Percentiles rank a stretch among this genome's conserved stretches.
Conservation (phyloP, 2,797 vertebrate species). For the Rhynchotus rufescens region DNA sequence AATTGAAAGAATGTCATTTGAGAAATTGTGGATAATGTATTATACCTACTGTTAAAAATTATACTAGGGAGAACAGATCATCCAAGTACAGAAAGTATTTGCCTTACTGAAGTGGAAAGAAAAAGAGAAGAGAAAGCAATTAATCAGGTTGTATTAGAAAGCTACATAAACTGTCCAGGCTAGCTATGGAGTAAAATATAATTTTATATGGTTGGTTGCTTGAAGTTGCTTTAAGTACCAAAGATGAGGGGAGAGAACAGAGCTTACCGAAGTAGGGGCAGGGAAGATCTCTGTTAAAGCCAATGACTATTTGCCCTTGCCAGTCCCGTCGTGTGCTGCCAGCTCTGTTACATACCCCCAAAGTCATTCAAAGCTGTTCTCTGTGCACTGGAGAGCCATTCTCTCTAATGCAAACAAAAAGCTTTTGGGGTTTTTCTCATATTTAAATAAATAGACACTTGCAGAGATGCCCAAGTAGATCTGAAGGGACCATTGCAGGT, state of each 20-base stretch:
- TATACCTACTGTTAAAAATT: slow-evolving; percentile 27
- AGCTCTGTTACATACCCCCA: background rate
- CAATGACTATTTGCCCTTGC: background rate
- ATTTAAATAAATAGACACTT: background rate
- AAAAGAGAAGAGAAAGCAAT: slow-evolving; percentile 17
- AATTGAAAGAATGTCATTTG: slow-evolving; percentile 33
- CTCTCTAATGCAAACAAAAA: background rate
- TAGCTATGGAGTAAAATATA: slow-evolving; percentile 10
- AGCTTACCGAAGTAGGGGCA: background rate
- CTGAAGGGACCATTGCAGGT: background rate
- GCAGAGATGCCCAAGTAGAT: background rate
- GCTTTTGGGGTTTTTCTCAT: background rate
- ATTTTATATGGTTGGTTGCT: background rate
- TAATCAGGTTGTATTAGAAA: background rate
- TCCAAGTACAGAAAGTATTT: slow-evolving; percentile 3
- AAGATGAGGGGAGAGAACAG: background rate
- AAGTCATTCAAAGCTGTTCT: background rate
- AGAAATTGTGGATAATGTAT: slow-evolving; percentile 4
- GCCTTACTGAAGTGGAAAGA: background rate
- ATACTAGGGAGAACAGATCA: background rate
- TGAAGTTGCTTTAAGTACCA: background rate
- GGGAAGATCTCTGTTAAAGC: background rate
- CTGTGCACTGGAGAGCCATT: background rate
- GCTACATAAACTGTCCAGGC: background rate
- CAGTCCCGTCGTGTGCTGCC: background rate